Base-by-base conservation (phyloP, 2,888 invertebrate species). In the Cephus sareptanus region DNA sequence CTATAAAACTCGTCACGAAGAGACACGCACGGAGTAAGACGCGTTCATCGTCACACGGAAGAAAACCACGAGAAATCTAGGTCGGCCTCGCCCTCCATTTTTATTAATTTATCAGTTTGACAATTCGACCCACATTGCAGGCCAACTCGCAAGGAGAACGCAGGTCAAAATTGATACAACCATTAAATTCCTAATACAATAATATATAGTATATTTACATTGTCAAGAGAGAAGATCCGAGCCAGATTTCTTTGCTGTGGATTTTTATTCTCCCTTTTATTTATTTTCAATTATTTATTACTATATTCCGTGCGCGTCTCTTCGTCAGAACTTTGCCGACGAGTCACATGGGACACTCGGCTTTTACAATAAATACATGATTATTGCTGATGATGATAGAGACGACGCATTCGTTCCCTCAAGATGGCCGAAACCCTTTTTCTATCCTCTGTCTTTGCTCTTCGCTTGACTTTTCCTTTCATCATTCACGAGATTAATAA, bases 301-400 rank as follows among this genome's bases (percentile, higher is more conserved):
- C 56, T 56, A 56, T 23, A 56, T 23, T 56, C 56, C 56, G 56
- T 23, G 56, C 56, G 56, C 56, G 56, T 56, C 56, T 23, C 56
- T 56, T 9, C 56, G 56, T 9, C 56, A 56, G 6, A 23, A 23
- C 23, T 15, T 56, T 56, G 23, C 56, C 56, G 56, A 23, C 23
- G 6, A 56, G 23, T 56, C 40, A 15, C 40, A 4, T 0, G 40
- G 15, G 40, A 40, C 40, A 40, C 15, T 15, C 56, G 56, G 23
- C 56, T 56, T 56, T 56, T 70, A 77, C 31, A 83, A 79, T 79
- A 81, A 81, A 75, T 77, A 79, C 79, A 79, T 82, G 79, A 74
- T 81, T 77, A 69, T 37, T 69, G 75, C 75, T 31, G 35, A 34
- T 34, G 74, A 74, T 74, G 33, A 31, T 23, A 30, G 35, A 34